phyloP scores from a whole-genome alignment of 2,888 invertebrate species.

The Sarcophaga rosellei region DNA sequence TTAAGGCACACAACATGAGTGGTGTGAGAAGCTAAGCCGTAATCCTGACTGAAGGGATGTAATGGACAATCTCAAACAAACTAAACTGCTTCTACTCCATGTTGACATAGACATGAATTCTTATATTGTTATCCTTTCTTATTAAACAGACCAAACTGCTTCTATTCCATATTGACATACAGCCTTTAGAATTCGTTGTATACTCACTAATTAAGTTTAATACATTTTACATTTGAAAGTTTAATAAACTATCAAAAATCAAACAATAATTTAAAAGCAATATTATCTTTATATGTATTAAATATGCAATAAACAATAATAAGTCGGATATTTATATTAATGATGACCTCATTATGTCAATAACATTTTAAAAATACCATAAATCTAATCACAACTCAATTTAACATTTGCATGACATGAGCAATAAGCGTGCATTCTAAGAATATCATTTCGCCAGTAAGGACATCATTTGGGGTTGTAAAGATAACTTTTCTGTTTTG shows the following conservation, averaged over 20 bases:
- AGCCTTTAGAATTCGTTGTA: not conserved
- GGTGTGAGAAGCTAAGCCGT: no score
- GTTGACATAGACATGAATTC: no score
- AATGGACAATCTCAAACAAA: no score
- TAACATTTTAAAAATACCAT: slow-evolving; percentile 1
- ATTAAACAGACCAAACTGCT: no score
- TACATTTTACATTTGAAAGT: slow-evolving; percentile 7
- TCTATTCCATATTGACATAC: not conserved
- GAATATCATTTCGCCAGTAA: not conserved
- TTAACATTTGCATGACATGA: not conserved
- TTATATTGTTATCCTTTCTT: no score
- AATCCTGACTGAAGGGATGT: no score
- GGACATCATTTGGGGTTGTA: not conserved
- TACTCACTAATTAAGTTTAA: not conserved
- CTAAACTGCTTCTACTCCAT: no score
- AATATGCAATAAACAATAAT: not conserved
- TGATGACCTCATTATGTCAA: slow-evolving; percentile 37
- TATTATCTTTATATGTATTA: not conserved
- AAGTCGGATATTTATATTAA: slow-evolving; percentile 1
- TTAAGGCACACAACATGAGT: no score
- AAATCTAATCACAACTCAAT: slow-evolving; percentile 1
- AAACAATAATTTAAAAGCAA: not conserved
- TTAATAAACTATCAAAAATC: slow-evolving; percentile 36
- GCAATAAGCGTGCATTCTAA: not conserved
- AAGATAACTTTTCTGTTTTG: not conserved